These are phyloP conservation scores for Protobothrops mucrosquamatus DNA, from an alignment of 2,113 vertebrate genomes.

Conservation along the genomic window DNA sequence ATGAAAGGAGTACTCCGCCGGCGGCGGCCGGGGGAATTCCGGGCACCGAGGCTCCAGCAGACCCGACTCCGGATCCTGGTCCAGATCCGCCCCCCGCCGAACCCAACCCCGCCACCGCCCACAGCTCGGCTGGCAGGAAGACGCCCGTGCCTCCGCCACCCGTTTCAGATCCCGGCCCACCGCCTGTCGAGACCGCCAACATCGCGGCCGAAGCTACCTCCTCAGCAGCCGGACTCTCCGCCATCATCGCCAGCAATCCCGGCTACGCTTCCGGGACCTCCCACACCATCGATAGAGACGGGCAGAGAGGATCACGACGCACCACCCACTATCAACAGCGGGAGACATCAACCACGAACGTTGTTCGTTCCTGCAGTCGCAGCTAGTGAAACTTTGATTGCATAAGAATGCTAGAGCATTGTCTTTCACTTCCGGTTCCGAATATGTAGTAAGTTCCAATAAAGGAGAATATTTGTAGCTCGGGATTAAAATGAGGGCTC, in stretches of 20 bases:
- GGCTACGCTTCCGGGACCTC: slow-evolving; percentile 60
- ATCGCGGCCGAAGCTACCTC: slow-evolving; percentile 45
- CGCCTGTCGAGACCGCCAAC: slow-evolving; percentile 17
- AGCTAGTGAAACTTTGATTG: no score
- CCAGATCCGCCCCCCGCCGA: slow-evolving; percentile 36
- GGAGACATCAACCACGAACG: not conserved
- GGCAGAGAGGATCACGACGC: slow-evolving; percentile 31
- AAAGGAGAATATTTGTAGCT: no score
- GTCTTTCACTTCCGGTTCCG: not conserved
- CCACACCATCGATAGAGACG: slow-evolving; percentile 43
- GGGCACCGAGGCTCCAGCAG: slow-evolving; percentile 64
- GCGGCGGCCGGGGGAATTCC: slow-evolving; percentile 67
- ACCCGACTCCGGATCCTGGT: slow-evolving; percentile 29
- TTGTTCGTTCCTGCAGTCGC: not conserved
- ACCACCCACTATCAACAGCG: slow-evolving; percentile 22
- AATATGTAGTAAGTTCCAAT: not conserved
- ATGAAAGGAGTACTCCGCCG: slow-evolving; percentile 79
- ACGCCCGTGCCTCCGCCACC: slow-evolving; percentile 59
- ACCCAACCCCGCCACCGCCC: slow-evolving; percentile 62
- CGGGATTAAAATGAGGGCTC: no score
- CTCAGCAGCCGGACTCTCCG: slow-evolving; percentile 64
- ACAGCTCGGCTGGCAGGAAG: slow-evolving; percentile 67
- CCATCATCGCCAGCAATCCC: slow-evolving; percentile 52
- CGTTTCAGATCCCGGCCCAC: slow-evolving; percentile 45
- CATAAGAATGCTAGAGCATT: not conserved